A percentile compares a stretch with the other conserved stretches of the same genome.
These are phyloP conservation scores for Phrynocephalus guinanensis DNA, from an alignment of 2,797 vertebrate genomes.

Conservation along the genomic window DNA sequence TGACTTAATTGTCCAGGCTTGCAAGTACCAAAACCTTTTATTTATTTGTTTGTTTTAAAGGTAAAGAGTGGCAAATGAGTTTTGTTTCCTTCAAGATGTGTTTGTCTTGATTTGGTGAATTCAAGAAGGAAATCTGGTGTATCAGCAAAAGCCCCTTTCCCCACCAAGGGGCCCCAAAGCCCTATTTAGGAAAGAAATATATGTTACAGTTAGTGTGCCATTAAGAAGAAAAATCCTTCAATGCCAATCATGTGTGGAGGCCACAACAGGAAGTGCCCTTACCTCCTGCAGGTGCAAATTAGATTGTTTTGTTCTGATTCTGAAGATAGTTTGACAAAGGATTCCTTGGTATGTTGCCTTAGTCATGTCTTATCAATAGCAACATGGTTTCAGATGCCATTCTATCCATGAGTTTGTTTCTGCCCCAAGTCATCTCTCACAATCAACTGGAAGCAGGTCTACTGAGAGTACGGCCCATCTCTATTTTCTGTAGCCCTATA, in stretches of 20 bases:
- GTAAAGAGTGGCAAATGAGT: constrained; percentile 14
- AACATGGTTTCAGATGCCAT: too few species aligned
- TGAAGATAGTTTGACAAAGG: too few species aligned
- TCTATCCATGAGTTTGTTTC: too few species aligned
- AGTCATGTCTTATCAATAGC: too few species aligned
- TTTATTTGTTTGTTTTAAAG: not conserved
- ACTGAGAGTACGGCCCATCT: not conserved
- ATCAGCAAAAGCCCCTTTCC: constrained; percentile 9
- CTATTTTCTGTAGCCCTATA: not conserved
- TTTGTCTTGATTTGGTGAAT: not conserved
- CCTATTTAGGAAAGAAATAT: too few species aligned
- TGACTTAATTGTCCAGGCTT: constrained; percentile 37
- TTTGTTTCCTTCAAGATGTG: constrained; percentile 30
- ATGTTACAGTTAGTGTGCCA: not conserved
- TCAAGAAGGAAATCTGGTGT: not conserved
- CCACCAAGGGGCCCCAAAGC: not conserved
- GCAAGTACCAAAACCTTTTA: constrained; percentile 19
- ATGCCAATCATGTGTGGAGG: too few species aligned
- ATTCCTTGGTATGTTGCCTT: too few species aligned
- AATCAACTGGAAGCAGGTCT: not conserved
- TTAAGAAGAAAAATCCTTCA: not conserved
- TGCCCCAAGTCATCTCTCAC: too few species aligned
- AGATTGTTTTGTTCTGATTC: too few species aligned
- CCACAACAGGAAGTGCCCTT: too few species aligned
- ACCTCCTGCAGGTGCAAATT: too few species aligned